phyloP scores from a whole-genome alignment of 2,888 invertebrate species.

The Labia minor region DNA sequence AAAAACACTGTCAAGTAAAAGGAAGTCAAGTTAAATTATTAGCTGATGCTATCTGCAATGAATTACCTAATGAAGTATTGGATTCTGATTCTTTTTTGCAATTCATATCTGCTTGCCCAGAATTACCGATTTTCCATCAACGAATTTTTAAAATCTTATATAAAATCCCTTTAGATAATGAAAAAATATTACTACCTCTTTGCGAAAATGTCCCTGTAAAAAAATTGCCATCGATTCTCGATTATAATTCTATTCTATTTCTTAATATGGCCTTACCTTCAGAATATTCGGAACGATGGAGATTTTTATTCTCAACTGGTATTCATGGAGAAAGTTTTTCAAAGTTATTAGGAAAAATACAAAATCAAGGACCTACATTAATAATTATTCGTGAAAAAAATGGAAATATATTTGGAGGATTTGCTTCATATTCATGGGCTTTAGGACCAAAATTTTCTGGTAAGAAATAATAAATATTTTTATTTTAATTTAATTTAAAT shows the following conservation, averaged over 20 bases:
- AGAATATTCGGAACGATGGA: slow-evolving; percentile 67
- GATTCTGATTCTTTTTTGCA: not conserved
- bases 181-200: slow-evolving; percentile 18
- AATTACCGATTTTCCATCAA: slow-evolving; percentile 20
- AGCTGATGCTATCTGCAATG: slow-evolving; percentile 19
- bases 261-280: slow-evolving; percentile 68
- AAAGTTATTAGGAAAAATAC: slow-evolving; percentile 64
- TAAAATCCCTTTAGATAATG: not conserved
- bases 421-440: slow-evolving; percentile 67
- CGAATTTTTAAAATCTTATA: slow-evolving; percentile 19
- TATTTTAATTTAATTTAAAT: not conserved
- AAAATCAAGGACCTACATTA: slow-evolving; percentile 70
- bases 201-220: slow-evolving; percentile 15
- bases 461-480: slow-evolving; percentile 27
- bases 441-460: slow-evolving; percentile 67
- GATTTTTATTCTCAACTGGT: slow-evolving; percentile 75
- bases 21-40: not conserved
- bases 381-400: slow-evolving; percentile 71
- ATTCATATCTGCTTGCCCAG: slow-evolving; percentile 20
- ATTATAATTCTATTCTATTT: slow-evolving; percentile 67
- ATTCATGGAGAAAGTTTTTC: slow-evolving; percentile 86
- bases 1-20: not conserved
- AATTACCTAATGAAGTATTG: slow-evolving; percentile 8
- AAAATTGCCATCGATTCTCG: slow-evolving; percentile 33
- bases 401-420: slow-evolving; percentile 82